These are phyloP conservation scores for Salarias fasciatus DNA, from an alignment of 2,797 vertebrate genomes.

Conservation along the genomic window DNA sequence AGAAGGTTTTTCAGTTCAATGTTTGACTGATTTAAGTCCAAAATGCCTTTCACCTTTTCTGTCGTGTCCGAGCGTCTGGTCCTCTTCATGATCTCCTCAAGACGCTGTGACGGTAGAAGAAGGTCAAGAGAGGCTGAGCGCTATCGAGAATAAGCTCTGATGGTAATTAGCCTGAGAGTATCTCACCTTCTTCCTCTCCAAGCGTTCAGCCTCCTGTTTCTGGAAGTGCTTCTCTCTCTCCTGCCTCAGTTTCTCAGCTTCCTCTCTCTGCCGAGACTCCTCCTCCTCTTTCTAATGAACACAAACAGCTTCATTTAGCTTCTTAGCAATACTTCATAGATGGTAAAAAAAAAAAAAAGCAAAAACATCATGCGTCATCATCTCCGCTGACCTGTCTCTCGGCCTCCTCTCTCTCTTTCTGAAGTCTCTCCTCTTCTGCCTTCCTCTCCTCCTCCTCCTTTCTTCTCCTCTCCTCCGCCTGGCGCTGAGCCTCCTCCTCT, in stretches of 20 bases:
- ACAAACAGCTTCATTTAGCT: background rate
- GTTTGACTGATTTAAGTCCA: background rate
- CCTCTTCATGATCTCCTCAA: slow-evolving; percentile 99
- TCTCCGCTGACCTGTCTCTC: slow-evolving; percentile 86
- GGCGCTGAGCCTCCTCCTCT: slow-evolving; percentile 87
- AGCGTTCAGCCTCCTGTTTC: slow-evolving; percentile 93
- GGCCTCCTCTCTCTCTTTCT: slow-evolving; percentile 86
- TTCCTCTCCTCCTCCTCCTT: slow-evolving; percentile 84
- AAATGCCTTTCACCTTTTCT: slow-evolving; percentile 83
- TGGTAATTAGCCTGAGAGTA: background rate
- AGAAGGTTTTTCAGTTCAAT: background rate
- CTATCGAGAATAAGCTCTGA: background rate
- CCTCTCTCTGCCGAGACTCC: slow-evolving; percentile 87
- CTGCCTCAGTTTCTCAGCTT: slow-evolving; percentile 85
- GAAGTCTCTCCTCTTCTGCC: slow-evolving; percentile 78
- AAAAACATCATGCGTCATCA: no score
- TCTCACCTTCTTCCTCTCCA: slow-evolving; percentile 94
- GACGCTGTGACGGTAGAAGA: slow-evolving; percentile 80
- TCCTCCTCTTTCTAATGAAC: slow-evolving; percentile 89
- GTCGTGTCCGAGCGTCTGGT: slow-evolving; percentile 89
- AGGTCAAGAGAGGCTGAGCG: background rate
- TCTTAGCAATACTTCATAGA: no score
- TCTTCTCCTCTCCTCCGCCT: slow-evolving; percentile 79
- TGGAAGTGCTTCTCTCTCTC: slow-evolving; percentile 95
- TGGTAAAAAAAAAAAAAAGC: no score